Percentiles rank a stretch among this genome's conserved stretches.
Conservation (phyloP, 2,888 invertebrate species). For the Empis livida region DNA sequence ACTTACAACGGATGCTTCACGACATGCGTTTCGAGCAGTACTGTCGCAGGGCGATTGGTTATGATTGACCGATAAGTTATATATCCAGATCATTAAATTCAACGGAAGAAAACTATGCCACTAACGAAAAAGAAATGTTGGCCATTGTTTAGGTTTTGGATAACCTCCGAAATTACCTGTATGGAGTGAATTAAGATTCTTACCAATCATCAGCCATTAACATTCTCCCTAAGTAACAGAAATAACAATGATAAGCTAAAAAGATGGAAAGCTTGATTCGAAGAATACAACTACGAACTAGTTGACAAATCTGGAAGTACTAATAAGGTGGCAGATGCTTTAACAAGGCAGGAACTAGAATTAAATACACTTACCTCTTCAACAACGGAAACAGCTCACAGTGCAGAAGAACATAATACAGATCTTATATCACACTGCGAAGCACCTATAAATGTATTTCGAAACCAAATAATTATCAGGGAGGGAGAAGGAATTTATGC, state of each 20-base stretch:
- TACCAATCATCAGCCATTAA: constrained; percentile 12
- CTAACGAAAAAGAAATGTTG: constrained; percentile 9
- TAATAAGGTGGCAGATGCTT: constrained; percentile 7
- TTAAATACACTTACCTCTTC: neutral
- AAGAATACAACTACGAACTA: constrained; percentile 10
- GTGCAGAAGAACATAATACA: constrained; percentile 11
- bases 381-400: neutral
- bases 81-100: constrained; percentile 4
- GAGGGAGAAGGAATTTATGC: constrained; percentile 1
- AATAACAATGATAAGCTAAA: constrained; percentile 10
- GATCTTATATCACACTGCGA: constrained; percentile 13
- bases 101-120: constrained; percentile 11
- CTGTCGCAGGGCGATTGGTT: constrained; percentile 2
- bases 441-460: constrained; percentile 10
- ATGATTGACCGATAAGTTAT: neutral
- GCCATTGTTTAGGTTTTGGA: constrained; percentile 10
- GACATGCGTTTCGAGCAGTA: constrained; percentile 5
- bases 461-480: constrained; percentile 11
- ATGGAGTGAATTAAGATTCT: constrained; percentile 10
- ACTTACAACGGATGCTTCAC: constrained; percentile 5
- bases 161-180: constrained; percentile 10
- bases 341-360: constrained; percentile 7
- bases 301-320: constrained; percentile 10
- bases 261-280: constrained; percentile 9
- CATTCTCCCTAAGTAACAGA: constrained; percentile 4